phyloP scores from a whole-genome alignment of 92 coral and sea anemone species.

The Zoanthus sociatus region DNA sequence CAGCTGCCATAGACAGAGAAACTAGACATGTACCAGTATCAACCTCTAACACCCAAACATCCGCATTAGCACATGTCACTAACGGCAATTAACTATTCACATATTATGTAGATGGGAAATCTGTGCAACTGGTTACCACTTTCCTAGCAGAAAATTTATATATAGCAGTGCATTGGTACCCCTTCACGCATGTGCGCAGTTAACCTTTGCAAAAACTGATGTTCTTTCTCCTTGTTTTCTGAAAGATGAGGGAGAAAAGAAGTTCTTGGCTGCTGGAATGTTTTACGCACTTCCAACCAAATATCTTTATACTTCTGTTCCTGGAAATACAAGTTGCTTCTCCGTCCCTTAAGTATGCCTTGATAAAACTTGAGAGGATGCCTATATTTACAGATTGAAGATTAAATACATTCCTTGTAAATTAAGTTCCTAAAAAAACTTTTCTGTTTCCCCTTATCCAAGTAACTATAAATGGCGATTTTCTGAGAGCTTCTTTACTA shows the following conservation, averaged over 20 bases:
- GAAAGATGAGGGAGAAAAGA: not conserved
- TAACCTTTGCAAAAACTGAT: not conserved
- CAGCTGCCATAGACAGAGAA: not conserved
- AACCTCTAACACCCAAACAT: not conserved
- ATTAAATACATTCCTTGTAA: too few relatives aligned
- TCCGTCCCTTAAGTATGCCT: too few relatives aligned
- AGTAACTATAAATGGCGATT: too few relatives aligned
- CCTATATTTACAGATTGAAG: too few relatives aligned
- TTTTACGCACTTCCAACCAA: too few relatives aligned
- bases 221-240: not conserved
- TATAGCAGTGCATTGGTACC: not conserved
- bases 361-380: too few relatives aligned
- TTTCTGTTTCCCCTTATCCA: too few relatives aligned
- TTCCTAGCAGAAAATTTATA: not conserved
- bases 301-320: too few relatives aligned
- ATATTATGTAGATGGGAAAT: not conserved
- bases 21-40: not conserved
- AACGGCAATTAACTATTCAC: not conserved
- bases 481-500: too few relatives aligned
- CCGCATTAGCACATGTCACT: not conserved
- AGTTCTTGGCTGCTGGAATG: not conserved
- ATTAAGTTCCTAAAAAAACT: too few relatives aligned
- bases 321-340: too few relatives aligned
- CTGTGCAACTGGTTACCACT: not conserved
- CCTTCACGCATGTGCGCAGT: not conserved